phyloP scores from a whole-genome alignment of 2,888 invertebrate genomes.

The Nesidiocoris tenuis region DNA sequence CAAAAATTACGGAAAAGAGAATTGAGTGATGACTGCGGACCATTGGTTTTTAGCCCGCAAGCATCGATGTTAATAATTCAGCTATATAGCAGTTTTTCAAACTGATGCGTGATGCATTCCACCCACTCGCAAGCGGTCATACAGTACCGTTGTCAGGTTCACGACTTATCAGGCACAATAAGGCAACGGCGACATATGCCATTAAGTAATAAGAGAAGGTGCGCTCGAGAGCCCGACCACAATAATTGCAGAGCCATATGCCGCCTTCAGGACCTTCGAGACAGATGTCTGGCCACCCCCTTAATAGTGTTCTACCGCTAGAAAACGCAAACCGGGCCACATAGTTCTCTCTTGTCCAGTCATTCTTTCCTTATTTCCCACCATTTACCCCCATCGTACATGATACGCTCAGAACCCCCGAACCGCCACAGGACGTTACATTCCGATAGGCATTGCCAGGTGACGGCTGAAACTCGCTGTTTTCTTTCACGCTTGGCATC shows the following conservation, averaged over 20 bases:
- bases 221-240: slow-evolving; percentile 35
- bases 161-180: not conserved
- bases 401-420: not conserved
- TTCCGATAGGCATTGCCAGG: not conserved
- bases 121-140: too few relatives aligned
- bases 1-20: too few relatives aligned
- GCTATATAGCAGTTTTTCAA: too few relatives aligned
- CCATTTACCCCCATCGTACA: slow-evolving; percentile 12
- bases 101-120: too few relatives aligned
- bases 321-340: not conserved
- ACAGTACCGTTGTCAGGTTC: not conserved
- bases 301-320: not conserved
- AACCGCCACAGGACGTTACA: not conserved
- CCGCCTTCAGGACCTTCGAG: slow-evolving; percentile 23
- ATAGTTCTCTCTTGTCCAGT: slow-evolving; percentile 31
- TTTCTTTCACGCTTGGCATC: not conserved
- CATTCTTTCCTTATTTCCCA: slow-evolving; percentile 37
- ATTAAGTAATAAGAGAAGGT: slow-evolving; percentile 39
- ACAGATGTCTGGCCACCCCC: slow-evolving; percentile 41
- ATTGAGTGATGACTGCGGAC: too few relatives aligned
- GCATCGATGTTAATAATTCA: too few relatives aligned
- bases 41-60: too few relatives aligned
- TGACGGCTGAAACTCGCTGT: not conserved
- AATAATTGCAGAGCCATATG: slow-evolving; percentile 45
- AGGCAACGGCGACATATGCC: slow-evolving; percentile 18